phyloP scores from a whole-genome alignment of 1,140 invertebrate species.

The Marisa cornuarietis region DNA sequence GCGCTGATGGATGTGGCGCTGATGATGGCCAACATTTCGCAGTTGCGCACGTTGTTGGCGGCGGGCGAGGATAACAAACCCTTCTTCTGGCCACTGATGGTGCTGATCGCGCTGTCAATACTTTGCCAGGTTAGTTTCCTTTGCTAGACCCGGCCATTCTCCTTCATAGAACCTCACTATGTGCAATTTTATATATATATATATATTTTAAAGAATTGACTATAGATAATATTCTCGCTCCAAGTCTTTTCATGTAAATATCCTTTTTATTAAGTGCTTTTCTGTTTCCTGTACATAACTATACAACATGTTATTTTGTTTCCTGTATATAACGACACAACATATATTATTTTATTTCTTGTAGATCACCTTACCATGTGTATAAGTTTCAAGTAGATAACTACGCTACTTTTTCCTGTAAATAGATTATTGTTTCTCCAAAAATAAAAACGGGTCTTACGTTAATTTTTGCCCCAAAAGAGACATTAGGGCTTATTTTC shows the following conservation, averaged over 20 bases:
- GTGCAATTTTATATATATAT: neutral
- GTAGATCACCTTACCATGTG: too few relatives aligned
- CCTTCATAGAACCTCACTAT: neutral
- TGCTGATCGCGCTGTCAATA: neutral
- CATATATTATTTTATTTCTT: too few relatives aligned
- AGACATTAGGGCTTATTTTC: too few relatives aligned
- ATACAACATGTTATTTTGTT: too few relatives aligned
- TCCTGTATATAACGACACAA: too few relatives aligned
- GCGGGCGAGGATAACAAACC: constrained; percentile 1
- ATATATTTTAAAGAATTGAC: neutral
- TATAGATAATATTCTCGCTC: neutral
- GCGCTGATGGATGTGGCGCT: constrained; percentile 34
- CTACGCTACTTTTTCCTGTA: too few relatives aligned
- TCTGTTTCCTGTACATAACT: too few relatives aligned
- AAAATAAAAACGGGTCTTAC: too few relatives aligned
- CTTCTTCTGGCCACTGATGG: constrained; percentile 1
- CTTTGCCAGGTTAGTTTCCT: constrained; percentile 3
- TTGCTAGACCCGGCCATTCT: neutral
- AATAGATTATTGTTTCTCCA: too few relatives aligned
- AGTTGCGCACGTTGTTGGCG: constrained; percentile 25
- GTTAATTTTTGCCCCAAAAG: too few relatives aligned
- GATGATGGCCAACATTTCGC: constrained; percentile 39
- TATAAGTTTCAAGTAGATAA: too few relatives aligned
- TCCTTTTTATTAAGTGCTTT: neutral
- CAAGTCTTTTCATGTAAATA: too few relatives aligned